A percentile compares a stretch with the other conserved stretches of the same genome.
These are phyloP conservation scores for Casuarius casuarius DNA, from an alignment of 2,113 vertebrate species.

Conservation along the genomic window DNA sequence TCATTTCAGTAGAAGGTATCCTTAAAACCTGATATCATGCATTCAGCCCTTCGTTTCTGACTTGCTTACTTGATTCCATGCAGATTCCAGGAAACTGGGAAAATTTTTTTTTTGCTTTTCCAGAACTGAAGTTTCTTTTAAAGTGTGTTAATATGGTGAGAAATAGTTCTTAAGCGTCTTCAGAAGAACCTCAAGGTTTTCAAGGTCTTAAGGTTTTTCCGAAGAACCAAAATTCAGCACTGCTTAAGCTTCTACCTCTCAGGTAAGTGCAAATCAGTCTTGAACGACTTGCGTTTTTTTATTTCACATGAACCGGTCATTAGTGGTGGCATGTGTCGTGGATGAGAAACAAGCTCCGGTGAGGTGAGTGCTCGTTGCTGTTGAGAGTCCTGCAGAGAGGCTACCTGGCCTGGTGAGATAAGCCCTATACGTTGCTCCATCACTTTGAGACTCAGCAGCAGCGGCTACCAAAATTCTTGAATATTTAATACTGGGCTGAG, in stretches of 20 bases:
- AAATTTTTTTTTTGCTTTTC: background rate
- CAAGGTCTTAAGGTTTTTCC: background rate
- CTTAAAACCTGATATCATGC: background rate
- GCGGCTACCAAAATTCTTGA: background rate
- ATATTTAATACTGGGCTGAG: background rate
- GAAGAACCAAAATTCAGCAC: background rate
- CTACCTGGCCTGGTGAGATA: background rate
- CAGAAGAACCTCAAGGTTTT: background rate
- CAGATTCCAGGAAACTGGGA: background rate
- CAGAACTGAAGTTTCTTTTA: background rate
- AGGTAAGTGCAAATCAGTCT: background rate
- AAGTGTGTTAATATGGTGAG: background rate
- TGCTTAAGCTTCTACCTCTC: background rate
- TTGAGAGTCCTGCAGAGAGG: background rate
- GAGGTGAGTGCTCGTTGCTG: background rate
- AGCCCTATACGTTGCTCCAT: background rate
- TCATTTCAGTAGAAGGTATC: background rate
- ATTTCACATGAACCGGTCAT: background rate
- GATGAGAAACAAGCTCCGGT: background rate
- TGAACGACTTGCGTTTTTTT: background rate
- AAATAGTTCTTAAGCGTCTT: background rate
- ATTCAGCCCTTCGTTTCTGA: background rate
- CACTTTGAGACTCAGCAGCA: background rate
- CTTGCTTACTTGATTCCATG: background rate
- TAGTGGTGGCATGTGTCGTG: fast-evolving